Base-by-base conservation (phyloP, 2,888 invertebrate species). In the Sphaerophoria rueppellii region DNA sequence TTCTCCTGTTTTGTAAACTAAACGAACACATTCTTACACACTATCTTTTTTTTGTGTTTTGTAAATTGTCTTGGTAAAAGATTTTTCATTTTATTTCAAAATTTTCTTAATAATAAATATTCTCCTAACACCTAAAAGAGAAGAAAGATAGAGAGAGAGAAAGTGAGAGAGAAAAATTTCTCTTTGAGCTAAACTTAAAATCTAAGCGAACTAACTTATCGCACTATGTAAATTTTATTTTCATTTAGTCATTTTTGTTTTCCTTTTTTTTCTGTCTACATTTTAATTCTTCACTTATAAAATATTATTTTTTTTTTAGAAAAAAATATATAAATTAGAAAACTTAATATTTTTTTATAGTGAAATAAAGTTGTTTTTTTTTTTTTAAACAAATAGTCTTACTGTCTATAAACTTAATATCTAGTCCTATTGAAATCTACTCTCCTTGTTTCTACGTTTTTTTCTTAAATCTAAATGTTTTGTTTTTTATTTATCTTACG, bases 321-420 rank as follows among this genome's bases (percentile, higher is more conserved):
- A 89, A 54, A 90, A 91, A 90, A 91, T 89, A 89, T 90, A 90
- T 90, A 90, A 89, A 89, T 89, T 89, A 72, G 65, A 67, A 77
- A 77, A 74, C 50, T 61, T 61, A 75, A 82, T 63, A 58, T 24
- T 24, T 24, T 73, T 71, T 76, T 77, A 40, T 81, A 72, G 37
- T 65, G 24, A 55, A 65, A 65, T 52, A 76, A 73, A 55, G 7
- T 46, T 50, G 43, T 35, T 74, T 4, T 11, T 43, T 6, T 43
- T 43, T 43, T 43, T 43, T 9, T 9, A 58, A 72, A 75, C 24
- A 65, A 67, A 76, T 14, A 37, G 57, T 63, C 57, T 79, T 82
- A 88, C 24, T 24, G 4, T 32, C 83, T 83, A 83, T 65, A 73
- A 78, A 80, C 78, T 76, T 78, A 76, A 32, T 52, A 63, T 40